phyloP scores from a whole-genome alignment of 2,888 invertebrate genomes.

The Pseudococcus longispinus region DNA sequence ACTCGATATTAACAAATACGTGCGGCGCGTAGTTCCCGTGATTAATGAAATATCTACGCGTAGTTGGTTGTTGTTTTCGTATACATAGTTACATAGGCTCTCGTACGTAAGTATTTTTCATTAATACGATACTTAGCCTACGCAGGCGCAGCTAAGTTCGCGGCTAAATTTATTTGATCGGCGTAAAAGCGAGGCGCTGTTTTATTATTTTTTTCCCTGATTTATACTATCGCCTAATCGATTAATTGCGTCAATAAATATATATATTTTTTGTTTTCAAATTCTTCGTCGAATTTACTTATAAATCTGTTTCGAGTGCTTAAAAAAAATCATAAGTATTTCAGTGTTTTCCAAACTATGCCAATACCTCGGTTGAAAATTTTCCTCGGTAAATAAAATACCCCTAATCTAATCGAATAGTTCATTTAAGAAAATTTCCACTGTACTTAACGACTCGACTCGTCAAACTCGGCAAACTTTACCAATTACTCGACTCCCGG shows the following conservation, averaged over 20 bases:
- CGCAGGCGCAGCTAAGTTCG: background rate
- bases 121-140: background rate
- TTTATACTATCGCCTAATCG: background rate
- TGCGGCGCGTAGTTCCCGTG: conserved; percentile 6
- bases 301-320: conserved; percentile 9
- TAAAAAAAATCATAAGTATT: background rate
- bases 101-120: background rate
- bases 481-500: background rate
- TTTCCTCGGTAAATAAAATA: background rate
- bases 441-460: background rate
- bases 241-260: conserved; percentile 36
- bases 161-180: conserved; percentile 8
- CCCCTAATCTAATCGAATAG: background rate
- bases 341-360: background rate
- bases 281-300: background rate
- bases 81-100: background rate
- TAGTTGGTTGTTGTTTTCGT: background rate
- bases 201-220: background rate
- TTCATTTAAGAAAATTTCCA: background rate
- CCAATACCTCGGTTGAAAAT: background rate
- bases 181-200: background rate
- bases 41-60: conserved; percentile 47
- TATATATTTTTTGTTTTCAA: background rate
- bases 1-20: conserved; percentile 45
- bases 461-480: conserved; percentile 14